Evolutionary conservation across 2,888 invertebrate species (phyloP).

Genomic region (Pyrochroa serraticornis): DNA sequence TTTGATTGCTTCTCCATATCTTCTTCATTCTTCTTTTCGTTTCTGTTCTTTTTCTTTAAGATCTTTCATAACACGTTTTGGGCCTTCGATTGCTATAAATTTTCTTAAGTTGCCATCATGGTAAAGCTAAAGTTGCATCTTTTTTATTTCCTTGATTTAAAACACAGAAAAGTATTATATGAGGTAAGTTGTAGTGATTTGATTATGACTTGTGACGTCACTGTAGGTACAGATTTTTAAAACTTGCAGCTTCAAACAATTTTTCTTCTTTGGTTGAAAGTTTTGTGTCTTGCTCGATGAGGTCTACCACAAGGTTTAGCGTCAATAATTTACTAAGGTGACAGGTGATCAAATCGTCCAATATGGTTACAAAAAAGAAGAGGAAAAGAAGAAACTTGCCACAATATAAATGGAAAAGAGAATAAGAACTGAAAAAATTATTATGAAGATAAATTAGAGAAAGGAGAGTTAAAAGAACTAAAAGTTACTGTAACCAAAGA

Average conservation of each 20-base stretch:
- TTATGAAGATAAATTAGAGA: too few relatives aligned
- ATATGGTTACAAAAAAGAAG: too few relatives aligned
- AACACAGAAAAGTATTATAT: conserved; percentile 22
- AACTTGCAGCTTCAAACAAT: conserved; percentile 79
- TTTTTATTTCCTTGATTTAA: conserved; percentile 76
- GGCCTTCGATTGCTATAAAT: conserved; percentile 84
- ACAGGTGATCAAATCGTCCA: too few relatives aligned
- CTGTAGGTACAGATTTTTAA: conserved; percentile 79
- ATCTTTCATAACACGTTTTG: conserved; percentile 74
- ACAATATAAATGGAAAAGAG: too few relatives aligned
- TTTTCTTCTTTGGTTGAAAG: conserved; percentile 86
- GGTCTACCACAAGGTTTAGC: conserved; percentile 79
- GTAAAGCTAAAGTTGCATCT: conserved; percentile 83
- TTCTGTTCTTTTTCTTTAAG: conserved; percentile 76
- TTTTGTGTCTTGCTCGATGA: conserved; percentile 86
- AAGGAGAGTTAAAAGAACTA: too few relatives aligned
- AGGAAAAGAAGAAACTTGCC: too few relatives aligned
- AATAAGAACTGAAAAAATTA: too few relatives aligned
- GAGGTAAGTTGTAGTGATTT: conserved; percentile 55
- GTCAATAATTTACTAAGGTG: too few relatives aligned
- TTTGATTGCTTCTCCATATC: conserved; percentile 73
- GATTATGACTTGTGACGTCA: conserved; percentile 70
- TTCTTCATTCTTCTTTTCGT: conserved; percentile 70
- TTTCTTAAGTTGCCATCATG: conserved; percentile 84
- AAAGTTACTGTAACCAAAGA: too few relatives aligned